Base-by-base conservation (phyloP, 2,113 vertebrate species). In the Fulica atra region DNA sequence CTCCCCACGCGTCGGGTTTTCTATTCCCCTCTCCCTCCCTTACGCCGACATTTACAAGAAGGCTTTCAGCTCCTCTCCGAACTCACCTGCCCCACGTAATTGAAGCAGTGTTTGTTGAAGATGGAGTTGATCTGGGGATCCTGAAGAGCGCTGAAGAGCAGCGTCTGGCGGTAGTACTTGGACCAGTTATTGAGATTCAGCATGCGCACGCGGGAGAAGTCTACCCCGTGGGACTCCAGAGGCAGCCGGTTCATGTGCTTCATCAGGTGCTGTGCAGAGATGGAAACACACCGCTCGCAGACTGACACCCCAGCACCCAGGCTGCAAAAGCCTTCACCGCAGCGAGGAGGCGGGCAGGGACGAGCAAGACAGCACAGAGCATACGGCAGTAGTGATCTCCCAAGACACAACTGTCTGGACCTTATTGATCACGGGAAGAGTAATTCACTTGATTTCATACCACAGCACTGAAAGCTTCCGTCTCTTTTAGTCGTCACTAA, bases 181-280 rank as follows among this genome's bases (percentile, higher is more conserved):
- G 98, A 97, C 99, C 99, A 99, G 96, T 98, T 99, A 87, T 98
- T 99, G 88, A 99, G 98, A 95, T 97, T 99, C 98, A 98, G 99
- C 98, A 99, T 99, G 59, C 99, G 98, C 57, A 99, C 99, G 18
- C 99, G 98, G 80, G 99, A 99, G 33, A 99, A 99, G 97, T 99
- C 99, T 10, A 99, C 99, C 3, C 99, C 99, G 0, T 99, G 99
- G 35, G 99, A 98, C 42, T 99, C 99, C 96, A 98, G 95, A 5
- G 99, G 99, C 95, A 99, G 98, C 36, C 99, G 98, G 97, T 99
- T 99, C 82, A 99, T 94, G 95, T 99, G 98, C 70, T 98, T 98
- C 98, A 99, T 98, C 96, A 99, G 93, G 73, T 99, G 99, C 99
- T 99, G 91, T 19, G 63, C 95, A 31, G 53, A 92, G 63, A 89